Conservation (phyloP, 2,888 invertebrate species). For the Proisotoma minuta region DNA sequence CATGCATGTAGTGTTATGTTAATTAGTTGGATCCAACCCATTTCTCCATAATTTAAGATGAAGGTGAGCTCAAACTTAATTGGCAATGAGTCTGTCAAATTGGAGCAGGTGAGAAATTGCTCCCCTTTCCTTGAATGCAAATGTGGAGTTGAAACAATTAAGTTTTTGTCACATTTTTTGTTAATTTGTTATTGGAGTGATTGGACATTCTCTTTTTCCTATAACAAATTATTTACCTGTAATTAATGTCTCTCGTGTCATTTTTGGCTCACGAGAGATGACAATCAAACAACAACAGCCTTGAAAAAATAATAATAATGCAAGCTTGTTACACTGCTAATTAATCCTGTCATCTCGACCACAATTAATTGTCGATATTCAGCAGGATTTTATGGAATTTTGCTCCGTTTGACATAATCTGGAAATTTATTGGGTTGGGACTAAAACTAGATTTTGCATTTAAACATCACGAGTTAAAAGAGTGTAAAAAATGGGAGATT, state of each 20-base stretch:
- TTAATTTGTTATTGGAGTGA: not conserved
- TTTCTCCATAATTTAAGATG: no score
- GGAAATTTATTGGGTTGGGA: no score
- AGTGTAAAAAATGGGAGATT: no score
- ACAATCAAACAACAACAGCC: constrained; percentile 2
- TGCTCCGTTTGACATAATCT: no score
- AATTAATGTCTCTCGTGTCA: not conserved
- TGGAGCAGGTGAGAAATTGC: constrained; percentile 17
- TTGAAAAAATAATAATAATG: constrained; percentile 5
- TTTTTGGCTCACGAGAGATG: not conserved
- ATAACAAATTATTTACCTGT: not conserved
- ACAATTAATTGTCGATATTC: no score
- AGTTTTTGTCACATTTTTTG: constrained; percentile 9
- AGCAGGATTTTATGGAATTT: no score
- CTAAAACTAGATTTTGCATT: no score
- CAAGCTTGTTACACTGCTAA: no score
- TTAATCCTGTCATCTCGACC: no score
- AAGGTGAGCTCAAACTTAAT: not conserved
- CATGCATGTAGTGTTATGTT: no score
- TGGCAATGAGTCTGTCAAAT: constrained; percentile 11
- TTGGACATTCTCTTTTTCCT: not conserved
- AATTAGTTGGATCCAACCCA: no score
- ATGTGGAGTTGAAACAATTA: constrained; percentile 13
- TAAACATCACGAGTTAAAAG: no score
- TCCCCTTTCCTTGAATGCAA: constrained; percentile 7